These are phyloP conservation scores for Drosophila nebulosa DNA, from an alignment of 1,140 invertebrate genomes.

Conservation along the genomic window DNA sequence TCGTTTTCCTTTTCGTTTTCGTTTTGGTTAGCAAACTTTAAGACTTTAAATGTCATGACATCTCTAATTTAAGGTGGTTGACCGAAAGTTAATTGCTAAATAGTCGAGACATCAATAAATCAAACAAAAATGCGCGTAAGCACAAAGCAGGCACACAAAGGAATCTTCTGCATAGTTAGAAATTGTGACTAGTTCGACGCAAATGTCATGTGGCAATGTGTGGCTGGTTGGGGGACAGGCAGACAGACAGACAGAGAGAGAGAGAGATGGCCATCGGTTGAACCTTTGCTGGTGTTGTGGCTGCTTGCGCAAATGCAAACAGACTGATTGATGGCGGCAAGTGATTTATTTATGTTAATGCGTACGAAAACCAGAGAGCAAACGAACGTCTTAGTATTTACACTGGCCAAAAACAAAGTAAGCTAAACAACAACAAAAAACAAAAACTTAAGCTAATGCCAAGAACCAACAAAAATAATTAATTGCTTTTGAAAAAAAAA, in stretches of 20 bases:
- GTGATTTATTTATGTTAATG: slow-evolving; percentile 77
- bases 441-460: not conserved
- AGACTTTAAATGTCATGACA: not conserved
- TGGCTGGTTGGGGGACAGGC: not conserved
- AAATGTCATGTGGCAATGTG: not conserved
- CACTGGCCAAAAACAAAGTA: not conserved
- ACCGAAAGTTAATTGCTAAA: slow-evolving; percentile 69
- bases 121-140: slow-evolving; percentile 72
- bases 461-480: too few species aligned
- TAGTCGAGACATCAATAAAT: slow-evolving; percentile 76
- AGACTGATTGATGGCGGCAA: slow-evolving; percentile 74
- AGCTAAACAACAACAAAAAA: not conserved
- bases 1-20: not conserved
- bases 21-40: not conserved
- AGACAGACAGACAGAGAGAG: not conserved
- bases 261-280: not conserved
- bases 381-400: not conserved
- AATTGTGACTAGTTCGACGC: slow-evolving; percentile 8
- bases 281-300: slow-evolving; percentile 26
- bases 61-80: not conserved
- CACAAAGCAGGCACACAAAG: slow-evolving; percentile 44
- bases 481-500: too few species aligned
- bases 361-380: slow-evolving; percentile 10
- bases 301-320: slow-evolving; percentile 63
- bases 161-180: slow-evolving; percentile 17